A percentile compares a stretch with the other conserved stretches of the same genome.
These are phyloP conservation scores for Campoletis sonorensis DNA, from an alignment of 1,140 invertebrate genomes.

Conservation along the genomic window DNA sequence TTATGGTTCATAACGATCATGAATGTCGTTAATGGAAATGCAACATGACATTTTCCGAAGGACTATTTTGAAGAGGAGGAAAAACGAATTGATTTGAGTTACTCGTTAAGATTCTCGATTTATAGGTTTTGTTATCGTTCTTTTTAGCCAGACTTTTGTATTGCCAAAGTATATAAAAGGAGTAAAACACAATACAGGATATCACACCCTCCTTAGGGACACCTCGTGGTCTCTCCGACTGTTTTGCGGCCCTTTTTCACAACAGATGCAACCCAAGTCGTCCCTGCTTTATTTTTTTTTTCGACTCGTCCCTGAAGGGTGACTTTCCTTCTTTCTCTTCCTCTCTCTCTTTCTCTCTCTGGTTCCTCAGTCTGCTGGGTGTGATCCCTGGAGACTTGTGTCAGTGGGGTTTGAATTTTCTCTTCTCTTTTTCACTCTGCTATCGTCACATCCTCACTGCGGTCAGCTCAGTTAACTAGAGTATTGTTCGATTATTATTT, in stretches of 20 bases:
- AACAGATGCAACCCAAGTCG: slow-evolving; percentile 62
- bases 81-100: not conserved
- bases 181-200: slow-evolving; percentile 45
- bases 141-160: slow-evolving; percentile 33
- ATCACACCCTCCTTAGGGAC: slow-evolving; percentile 47
- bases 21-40: slow-evolving; percentile 43
- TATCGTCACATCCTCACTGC: slow-evolving; percentile 48
- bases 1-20: not conserved
- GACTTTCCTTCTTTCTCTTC: too few species aligned
- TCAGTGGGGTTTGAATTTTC: not conserved
- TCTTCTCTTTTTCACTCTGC: not conserved
- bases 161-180: not conserved
- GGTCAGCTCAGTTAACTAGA: slow-evolving; percentile 73
- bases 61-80: slow-evolving; percentile 53
- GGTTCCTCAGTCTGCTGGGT: slow-evolving; percentile 13
- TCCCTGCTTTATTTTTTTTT: slow-evolving; percentile 18
- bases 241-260: slow-evolving; percentile 47
- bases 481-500: slow-evolving; percentile 78
- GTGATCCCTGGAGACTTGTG: slow-evolving; percentile 54
- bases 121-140: slow-evolving; percentile 55
- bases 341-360: too few species aligned
- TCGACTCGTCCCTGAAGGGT: slow-evolving; percentile 35
- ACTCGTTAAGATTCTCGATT: slow-evolving; percentile 54
- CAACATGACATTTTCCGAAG: slow-evolving; percentile 62
- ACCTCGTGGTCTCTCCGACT: slow-evolving; percentile 20